Evolutionary conservation across 2,797 vertebrate species (phyloP).

Genomic region (Platyrinchus mystaceus): DNA sequence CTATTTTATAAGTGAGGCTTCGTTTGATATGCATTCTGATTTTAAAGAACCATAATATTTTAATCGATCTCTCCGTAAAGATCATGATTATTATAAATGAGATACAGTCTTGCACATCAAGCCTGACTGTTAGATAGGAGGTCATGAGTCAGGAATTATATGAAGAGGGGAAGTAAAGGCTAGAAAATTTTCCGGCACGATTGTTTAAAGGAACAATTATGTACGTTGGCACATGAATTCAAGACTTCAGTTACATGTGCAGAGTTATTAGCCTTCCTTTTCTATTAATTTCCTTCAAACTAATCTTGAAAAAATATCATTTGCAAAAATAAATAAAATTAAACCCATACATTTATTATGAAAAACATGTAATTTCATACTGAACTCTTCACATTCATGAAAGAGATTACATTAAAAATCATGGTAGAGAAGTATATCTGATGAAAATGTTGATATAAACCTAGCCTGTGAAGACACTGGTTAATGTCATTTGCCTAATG

Average conservation of each 20-base stretch:
- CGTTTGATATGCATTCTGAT: constrained; percentile 39
- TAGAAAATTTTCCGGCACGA: constrained; percentile 38
- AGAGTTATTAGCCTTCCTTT: constrained; percentile 61
- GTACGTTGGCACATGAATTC: constrained; percentile 34
- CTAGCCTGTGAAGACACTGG: constrained; percentile 52
- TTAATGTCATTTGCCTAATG: constrained; percentile 70
- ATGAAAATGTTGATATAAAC: constrained; percentile 50
- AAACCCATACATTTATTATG: constrained; percentile 46
- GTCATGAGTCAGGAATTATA: constrained; percentile 49
- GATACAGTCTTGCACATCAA: constrained; percentile 45
- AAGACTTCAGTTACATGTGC: constrained; percentile 45
- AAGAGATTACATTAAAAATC: constrained; percentile 54
- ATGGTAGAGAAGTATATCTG: constrained; percentile 58
- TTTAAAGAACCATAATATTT: constrained; percentile 60
- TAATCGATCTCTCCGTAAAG: constrained; percentile 53
- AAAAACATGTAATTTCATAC: constrained; percentile 51
- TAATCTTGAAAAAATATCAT: constrained; percentile 47
- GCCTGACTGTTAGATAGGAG: constrained; percentile 37
- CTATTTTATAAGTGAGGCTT: constrained; percentile 26
- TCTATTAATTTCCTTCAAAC: constrained; percentile 57
- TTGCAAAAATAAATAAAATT: constrained; percentile 57
- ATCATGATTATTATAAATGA: constrained; percentile 54
- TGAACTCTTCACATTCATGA: constrained; percentile 55
- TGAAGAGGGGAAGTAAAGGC: constrained; percentile 37
- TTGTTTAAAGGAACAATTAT: constrained; percentile 64